phyloP scores from a whole-genome alignment of 2,797 vertebrate genomes.

The Craterocephalus amniculus region DNA sequence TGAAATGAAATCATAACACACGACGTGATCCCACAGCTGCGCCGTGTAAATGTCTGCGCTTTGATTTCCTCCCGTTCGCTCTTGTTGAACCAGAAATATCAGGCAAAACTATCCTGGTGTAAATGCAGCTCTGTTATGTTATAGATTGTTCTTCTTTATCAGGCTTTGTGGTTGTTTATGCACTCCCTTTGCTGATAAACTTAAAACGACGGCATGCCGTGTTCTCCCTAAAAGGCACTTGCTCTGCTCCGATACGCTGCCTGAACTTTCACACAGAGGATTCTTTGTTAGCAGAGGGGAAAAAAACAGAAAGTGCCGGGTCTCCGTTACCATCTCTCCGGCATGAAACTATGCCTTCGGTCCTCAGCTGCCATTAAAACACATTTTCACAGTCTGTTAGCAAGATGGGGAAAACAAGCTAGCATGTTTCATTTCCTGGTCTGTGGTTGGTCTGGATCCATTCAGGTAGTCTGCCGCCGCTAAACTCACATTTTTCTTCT shows the following conservation, averaged over 20 bases:
- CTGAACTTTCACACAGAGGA: constrained; percentile 78
- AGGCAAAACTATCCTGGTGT: constrained; percentile 14
- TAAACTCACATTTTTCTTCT: constrained; percentile 23
- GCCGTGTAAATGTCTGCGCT: constrained; percentile 19
- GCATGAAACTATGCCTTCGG: constrained; percentile 46
- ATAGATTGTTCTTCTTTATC: constrained; percentile 66
- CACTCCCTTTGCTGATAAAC: constrained; percentile 70
- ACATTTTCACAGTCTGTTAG: constrained; percentile 60
- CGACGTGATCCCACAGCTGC: constrained; percentile 20
- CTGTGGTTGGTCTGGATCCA: constrained; percentile 17
- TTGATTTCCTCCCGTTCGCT: constrained; percentile 32
- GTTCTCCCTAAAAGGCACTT: constrained; percentile 71
- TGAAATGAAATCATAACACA: constrained; percentile 15
- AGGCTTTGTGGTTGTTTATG: constrained; percentile 65
- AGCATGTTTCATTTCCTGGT: constrained; percentile 35
- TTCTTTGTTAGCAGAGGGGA: constrained; percentile 71
- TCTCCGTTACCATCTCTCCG: constrained; percentile 61
- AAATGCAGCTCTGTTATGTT: constrained; percentile 41
- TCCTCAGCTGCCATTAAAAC: constrained; percentile 62
- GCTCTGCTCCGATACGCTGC: constrained; percentile 64
- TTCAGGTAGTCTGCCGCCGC: constrained; percentile 36
- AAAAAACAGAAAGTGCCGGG: constrained; percentile 32
- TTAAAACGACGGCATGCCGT: constrained; percentile 52
- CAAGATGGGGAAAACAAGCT: constrained; percentile 44
- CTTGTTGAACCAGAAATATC: constrained; percentile 19